Evolutionary conservation across 2,797 vertebrate genomes (phyloP).

Genomic region (Enteromius anoplus): DNA sequence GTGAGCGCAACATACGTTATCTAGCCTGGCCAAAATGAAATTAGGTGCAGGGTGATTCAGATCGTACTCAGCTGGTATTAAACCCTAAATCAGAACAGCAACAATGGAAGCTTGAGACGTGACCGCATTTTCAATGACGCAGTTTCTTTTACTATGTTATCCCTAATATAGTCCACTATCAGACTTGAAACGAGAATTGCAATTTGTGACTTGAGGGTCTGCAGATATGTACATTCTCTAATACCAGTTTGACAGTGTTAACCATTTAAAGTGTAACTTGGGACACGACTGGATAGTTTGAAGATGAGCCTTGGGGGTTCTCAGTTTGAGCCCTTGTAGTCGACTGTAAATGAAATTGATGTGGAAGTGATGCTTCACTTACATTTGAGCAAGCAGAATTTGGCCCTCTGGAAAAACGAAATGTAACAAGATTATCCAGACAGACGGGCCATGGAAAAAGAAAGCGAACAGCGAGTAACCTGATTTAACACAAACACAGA

Average conservation of each 20-base stretch:
- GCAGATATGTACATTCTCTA: neutral
- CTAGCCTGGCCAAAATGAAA: slow-evolving; percentile 38
- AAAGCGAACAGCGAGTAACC: slow-evolving; percentile 24
- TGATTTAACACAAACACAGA: slow-evolving; percentile 31
- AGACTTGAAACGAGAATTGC: slow-evolving; percentile 7
- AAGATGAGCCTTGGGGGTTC: slow-evolving; percentile 30
- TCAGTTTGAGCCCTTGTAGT: slow-evolving; percentile 31
- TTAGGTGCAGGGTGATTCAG: slow-evolving; percentile 32
- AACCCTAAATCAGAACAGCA: slow-evolving; percentile 44
- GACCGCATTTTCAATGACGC: slow-evolving; percentile 22
- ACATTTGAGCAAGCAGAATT: slow-evolving; percentile 46
- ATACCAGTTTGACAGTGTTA: neutral
- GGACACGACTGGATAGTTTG: slow-evolving; percentile 12
- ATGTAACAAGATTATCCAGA: slow-evolving; percentile 49
- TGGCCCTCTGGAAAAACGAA: slow-evolving; percentile 47
- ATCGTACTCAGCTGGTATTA: slow-evolving; percentile 47
- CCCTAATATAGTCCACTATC: slow-evolving; percentile 28
- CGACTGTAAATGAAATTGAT: slow-evolving; percentile 56
- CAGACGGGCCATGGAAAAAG: slow-evolving; percentile 31
- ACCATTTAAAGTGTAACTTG: slow-evolving; percentile 7
- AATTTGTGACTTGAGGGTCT: slow-evolving; percentile 18
- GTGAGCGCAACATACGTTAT: slow-evolving; percentile 41
- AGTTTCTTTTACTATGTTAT: slow-evolving; percentile 27
- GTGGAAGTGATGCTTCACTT: slow-evolving; percentile 49
- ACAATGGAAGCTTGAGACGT: neutral